Evolutionary conservation across 1,140 invertebrate genomes (phyloP).

Genomic region (Glossosoma conforme): DNA sequence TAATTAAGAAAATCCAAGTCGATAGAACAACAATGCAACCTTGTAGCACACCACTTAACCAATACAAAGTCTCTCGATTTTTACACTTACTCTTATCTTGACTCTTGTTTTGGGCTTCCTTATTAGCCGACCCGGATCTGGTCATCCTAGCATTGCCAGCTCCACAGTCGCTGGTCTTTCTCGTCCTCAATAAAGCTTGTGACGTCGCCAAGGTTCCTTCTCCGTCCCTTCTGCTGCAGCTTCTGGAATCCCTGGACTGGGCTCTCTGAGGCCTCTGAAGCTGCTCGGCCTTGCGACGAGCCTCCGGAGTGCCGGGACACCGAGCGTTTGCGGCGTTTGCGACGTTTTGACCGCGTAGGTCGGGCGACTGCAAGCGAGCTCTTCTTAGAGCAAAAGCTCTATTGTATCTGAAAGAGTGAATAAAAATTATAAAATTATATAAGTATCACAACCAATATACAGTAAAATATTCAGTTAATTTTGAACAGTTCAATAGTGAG

Average conservation of each 20-base stretch:
- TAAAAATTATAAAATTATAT: too few relatives aligned
- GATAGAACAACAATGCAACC: too few relatives aligned
- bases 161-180: conserved; percentile 41
- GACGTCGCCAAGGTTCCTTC: too few relatives aligned
- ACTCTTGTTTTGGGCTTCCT: conserved; percentile 43
- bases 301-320: conserved; percentile 48
- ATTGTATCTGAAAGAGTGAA: conserved; percentile 41
- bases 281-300: conserved; percentile 41
- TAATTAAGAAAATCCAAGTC: too few relatives aligned
- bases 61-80: not conserved
- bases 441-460: too few relatives aligned
- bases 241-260: conserved; percentile 17
- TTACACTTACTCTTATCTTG: conserved; percentile 42
- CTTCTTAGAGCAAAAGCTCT: conserved; percentile 34
- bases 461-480: too few relatives aligned
- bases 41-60: too few relatives aligned
- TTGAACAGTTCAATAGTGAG: too few relatives aligned
- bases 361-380: conserved; percentile 41
- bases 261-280: conserved; percentile 31
- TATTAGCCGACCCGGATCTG: conserved; percentile 45
- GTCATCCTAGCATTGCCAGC: conserved; percentile 41
- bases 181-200: too few relatives aligned
- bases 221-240: conserved; percentile 36
- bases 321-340: conserved; percentile 41
- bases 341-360: conserved; percentile 36